Evolutionary conservation across 2,888 invertebrate genomes (phyloP).

Genomic region (Brachycybe producta): DNA sequence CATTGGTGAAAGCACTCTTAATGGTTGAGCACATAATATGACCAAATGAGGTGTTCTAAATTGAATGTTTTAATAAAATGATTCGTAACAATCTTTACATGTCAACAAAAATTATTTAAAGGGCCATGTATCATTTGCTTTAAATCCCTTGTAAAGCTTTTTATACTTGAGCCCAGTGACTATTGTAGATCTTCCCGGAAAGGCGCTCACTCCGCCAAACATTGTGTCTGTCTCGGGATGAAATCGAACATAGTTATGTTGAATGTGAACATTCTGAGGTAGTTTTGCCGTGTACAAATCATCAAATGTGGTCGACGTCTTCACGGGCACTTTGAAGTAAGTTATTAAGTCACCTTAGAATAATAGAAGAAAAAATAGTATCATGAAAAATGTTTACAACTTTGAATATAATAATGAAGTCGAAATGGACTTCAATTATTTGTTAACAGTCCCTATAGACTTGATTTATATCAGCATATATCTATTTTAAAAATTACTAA

Average conservation of each 20-base stretch:
- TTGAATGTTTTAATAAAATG: too few relatives aligned
- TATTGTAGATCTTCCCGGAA: slow-evolving; percentile 67
- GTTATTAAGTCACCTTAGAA: slow-evolving; percentile 48
- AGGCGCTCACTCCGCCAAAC: slow-evolving; percentile 67
- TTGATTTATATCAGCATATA: slow-evolving; percentile 26
- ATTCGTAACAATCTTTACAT: too few relatives aligned
- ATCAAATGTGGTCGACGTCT: slow-evolving; percentile 58
- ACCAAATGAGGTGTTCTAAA: too few relatives aligned
- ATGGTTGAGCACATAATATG: too few relatives aligned
- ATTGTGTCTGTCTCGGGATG: slow-evolving; percentile 61
- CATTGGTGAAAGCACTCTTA: too few relatives aligned
- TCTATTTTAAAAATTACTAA: slow-evolving; percentile 27
- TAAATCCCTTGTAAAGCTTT: slow-evolving; percentile 63
- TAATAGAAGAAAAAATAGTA: neutral
- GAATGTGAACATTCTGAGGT: slow-evolving; percentile 76
- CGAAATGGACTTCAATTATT: neutral
- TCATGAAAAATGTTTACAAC: slow-evolving; percentile 26
- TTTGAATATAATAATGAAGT: neutral
- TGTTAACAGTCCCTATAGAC: slow-evolving; percentile 19
- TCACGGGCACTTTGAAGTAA: slow-evolving; percentile 60
- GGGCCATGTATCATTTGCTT: slow-evolving; percentile 41
- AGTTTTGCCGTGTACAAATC: slow-evolving; percentile 52
- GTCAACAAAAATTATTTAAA: neutral
- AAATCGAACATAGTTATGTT: slow-evolving; percentile 65
- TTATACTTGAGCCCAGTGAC: slow-evolving; percentile 69